phyloP scores from a whole-genome alignment of 2,113 vertebrate species.

The Cebus imitator region DNA sequence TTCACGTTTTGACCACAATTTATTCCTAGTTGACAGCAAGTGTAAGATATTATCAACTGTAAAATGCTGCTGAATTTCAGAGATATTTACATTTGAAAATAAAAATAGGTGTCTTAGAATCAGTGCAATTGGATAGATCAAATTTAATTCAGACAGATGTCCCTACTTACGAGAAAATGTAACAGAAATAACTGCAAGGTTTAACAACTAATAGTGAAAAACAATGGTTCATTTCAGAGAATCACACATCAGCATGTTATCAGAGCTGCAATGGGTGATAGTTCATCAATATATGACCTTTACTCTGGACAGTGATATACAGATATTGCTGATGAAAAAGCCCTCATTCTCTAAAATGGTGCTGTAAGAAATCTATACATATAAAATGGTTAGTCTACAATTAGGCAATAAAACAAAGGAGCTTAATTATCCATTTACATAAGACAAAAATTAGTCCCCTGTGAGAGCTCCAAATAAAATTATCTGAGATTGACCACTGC shows the following conservation, averaged over 20 bases:
- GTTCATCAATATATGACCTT: background rate
- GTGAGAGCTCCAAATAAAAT: conserved; percentile 9
- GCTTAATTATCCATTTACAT: conserved; percentile 26
- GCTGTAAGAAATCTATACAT: conserved; percentile 50
- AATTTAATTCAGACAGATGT: conserved; percentile 13
- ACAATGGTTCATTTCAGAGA: background rate
- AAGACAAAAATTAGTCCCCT: conserved; percentile 6
- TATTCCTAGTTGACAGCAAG: background rate
- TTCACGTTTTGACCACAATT: background rate
- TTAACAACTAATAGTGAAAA: background rate
- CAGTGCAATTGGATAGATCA: background rate
- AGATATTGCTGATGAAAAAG: conserved; percentile 34
- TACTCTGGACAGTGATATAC: background rate
- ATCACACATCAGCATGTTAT: background rate
- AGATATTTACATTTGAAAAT: conserved; percentile 10
- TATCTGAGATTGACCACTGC: background rate
- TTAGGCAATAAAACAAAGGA: conserved; percentile 49
- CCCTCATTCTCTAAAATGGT: conserved; percentile 2
- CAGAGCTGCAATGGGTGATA: background rate
- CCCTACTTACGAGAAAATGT: background rate
- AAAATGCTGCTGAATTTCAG: background rate
- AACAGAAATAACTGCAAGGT: background rate
- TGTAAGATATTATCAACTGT: background rate
- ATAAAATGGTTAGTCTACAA: conserved; percentile 45
- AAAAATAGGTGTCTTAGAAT: background rate